These are phyloP conservation scores for Apostichopus californicus DNA, from an alignment of 35 echinoderm and acorn worm genomes.

Conservation along the genomic window DNA sequence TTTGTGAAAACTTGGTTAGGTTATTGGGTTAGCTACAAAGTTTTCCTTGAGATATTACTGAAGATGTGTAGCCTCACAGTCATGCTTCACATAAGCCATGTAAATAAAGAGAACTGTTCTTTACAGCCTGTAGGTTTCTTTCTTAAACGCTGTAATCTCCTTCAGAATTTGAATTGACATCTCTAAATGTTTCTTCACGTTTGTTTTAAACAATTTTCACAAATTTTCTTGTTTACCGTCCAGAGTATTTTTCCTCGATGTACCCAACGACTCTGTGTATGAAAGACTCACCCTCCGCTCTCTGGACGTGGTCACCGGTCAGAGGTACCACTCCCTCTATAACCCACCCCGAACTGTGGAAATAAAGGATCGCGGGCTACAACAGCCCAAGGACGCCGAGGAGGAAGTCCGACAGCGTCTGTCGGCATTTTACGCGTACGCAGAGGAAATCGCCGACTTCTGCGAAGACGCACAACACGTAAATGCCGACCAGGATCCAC, in stretches of 20 bases:
- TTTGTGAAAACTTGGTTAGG: too few species aligned
- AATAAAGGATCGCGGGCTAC: slow-evolving; percentile 78
- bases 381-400: slow-evolving; percentile 77
- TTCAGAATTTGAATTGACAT: too few species aligned
- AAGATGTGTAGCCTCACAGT: too few species aligned
- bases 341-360: slow-evolving; percentile 86
- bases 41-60: too few species aligned
- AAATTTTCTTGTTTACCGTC: not conserved
- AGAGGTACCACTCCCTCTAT: slow-evolving; percentile 87
- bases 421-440: slow-evolving; percentile 85
- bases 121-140: too few species aligned
- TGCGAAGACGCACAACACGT: slow-evolving; percentile 92
- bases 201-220: not conserved
- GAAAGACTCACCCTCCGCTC: slow-evolving; percentile 91
- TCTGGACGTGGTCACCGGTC: slow-evolving; percentile 79
- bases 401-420: slow-evolving; percentile 75
- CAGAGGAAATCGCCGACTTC: slow-evolving; percentile 93
- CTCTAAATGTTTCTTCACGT: too few species aligned
- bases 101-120: too few species aligned
- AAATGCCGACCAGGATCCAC: slow-evolving; percentile 97
- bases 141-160: too few species aligned
- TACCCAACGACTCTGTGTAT: slow-evolving; percentile 97
- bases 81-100: too few species aligned
- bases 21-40: too few species aligned
- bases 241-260: slow-evolving; percentile 95